Evolutionary conservation across 2,888 invertebrate species (phyloP), one percentile per base, ranked within the genome.

Genomic region (Hyposoter didymator): DNA sequence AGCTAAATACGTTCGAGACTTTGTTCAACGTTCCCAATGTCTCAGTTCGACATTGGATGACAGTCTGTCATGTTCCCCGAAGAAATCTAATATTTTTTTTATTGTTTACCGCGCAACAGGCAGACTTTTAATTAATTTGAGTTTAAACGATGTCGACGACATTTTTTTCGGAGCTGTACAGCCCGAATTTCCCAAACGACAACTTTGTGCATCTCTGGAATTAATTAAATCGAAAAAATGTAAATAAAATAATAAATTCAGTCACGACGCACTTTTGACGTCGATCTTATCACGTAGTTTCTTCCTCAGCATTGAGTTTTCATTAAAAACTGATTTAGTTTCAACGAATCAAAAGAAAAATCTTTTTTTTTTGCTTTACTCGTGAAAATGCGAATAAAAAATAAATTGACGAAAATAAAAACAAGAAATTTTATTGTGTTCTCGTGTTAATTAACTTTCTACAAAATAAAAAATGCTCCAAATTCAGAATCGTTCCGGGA

Each of bases 31-130:
- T 17, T 35, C 47, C 35, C 0, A 39, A 39, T 70, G 35, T 52
- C 43, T 43, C 73, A 73, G 80, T 73, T 45, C 19, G n/a, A 73
- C 17, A 6, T 4, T 43, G 55, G 19, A 3, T 19, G 49, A 49
- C 66, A 19, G 52, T 70, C 32, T 55, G 17, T 14, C 7, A 19
- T 19, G 52, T 49, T 72, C 39, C 22, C 32, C 14, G 14, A 67
- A 55, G 2, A 52, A 55, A 73, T 19, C 22, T 49, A 32, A 6
- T 28, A 35, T 52, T 72, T 49, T 70, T 72, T 8, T 72, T 7
- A 32, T 8, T 17, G 8, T 28, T 45, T 0, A 17, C 45, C 7
- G 7, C 7, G 7, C 8, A 64, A 7, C 19, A 52, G 19, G 2
- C 19, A 8, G 2, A 52, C 19, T 19, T 52, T 52, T 19, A 8